Conservation (phyloP, 92 coral and sea anemone genomes). For the Zoanthus sociatus region DNA sequence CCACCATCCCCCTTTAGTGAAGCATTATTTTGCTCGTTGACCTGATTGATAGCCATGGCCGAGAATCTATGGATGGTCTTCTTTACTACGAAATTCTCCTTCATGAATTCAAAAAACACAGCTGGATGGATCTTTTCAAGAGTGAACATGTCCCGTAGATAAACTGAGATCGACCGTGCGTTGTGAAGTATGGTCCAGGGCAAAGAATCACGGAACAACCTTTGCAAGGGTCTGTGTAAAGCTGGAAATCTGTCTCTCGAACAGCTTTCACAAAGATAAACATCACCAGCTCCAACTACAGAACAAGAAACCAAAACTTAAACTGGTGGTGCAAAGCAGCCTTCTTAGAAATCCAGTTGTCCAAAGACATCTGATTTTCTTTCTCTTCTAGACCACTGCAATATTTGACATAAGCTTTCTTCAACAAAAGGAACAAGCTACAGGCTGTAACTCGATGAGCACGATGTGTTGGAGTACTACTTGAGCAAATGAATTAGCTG, state of each 20-base stretch:
- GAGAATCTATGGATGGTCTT: constrained; percentile 23
- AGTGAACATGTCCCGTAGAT: constrained; percentile 44
- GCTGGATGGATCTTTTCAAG: background rate
- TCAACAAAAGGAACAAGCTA: constrained; percentile 1
- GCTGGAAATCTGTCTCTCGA: constrained; percentile 31
- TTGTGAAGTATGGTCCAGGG: constrained; percentile 44
- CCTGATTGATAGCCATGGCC: constrained; percentile 43
- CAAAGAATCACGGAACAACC: constrained; percentile 68
- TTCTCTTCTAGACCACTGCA: background rate
- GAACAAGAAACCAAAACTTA: constrained; percentile 27
- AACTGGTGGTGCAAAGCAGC: constrained; percentile 37
- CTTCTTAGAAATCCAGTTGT: constrained; percentile 29
- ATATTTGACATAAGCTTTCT: background rate
- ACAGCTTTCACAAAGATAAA: constrained; percentile 40
- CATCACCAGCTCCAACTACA: constrained; percentile 31
- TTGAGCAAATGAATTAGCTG: constrained; percentile 18
- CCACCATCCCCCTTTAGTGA: constrained; percentile 45
- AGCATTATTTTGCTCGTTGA: constrained; percentile 49
- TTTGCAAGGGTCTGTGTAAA: constrained; percentile 58
- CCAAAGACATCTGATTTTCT: background rate
- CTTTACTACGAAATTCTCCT: constrained; percentile 33
- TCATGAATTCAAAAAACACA: constrained; percentile 12
- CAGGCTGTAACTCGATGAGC: constrained; percentile 6
- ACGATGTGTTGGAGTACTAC: background rate
- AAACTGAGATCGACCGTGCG: constrained; percentile 48